phyloP scores from a whole-genome alignment of 2,797 vertebrate genomes.

The Galagoides demidoff region DNA sequence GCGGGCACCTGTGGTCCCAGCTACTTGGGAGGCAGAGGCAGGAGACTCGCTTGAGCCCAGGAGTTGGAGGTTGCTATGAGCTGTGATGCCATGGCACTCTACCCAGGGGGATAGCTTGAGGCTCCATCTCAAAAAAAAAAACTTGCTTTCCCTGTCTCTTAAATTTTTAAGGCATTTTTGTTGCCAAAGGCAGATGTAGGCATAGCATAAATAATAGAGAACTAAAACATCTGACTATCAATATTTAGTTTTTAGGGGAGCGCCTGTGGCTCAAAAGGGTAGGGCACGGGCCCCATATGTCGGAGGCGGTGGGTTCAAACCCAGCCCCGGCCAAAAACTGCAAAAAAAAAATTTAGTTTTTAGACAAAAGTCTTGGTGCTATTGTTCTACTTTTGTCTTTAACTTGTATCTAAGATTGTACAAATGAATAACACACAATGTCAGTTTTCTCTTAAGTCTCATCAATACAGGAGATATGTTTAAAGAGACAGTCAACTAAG shows the following conservation, averaged over 20 bases:
- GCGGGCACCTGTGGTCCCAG: too few relatives aligned
- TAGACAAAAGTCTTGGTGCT: conserved; percentile 8
- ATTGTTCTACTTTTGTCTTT: not conserved
- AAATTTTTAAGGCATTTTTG: conserved; percentile 37
- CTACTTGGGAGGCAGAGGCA: too few relatives aligned
- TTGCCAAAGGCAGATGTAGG: not conserved
- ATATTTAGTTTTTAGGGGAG: not conserved
- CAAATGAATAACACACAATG: not conserved
- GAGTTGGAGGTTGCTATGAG: too few relatives aligned
- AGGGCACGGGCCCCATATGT: too few relatives aligned
- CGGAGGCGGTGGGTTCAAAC: too few relatives aligned
- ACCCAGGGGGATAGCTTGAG: too few relatives aligned
- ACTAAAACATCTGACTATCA: not conserved
- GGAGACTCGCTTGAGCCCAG: too few relatives aligned
- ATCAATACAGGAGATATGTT: conserved; percentile 5
- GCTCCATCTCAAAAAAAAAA: too few relatives aligned
- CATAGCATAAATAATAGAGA: not conserved
- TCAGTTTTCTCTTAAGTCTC: conserved; percentile 28
- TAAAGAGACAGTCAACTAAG: not conserved
- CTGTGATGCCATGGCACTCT: too few relatives aligned
- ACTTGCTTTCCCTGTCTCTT: not conserved
- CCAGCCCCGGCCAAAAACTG: too few relatives aligned
- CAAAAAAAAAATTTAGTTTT: not conserved
- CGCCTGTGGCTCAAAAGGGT: too few relatives aligned
- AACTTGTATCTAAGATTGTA: conserved; percentile 29